Base-by-base conservation (phyloP, 1,140 invertebrate species). In the Zaprionus inermis region DNA sequence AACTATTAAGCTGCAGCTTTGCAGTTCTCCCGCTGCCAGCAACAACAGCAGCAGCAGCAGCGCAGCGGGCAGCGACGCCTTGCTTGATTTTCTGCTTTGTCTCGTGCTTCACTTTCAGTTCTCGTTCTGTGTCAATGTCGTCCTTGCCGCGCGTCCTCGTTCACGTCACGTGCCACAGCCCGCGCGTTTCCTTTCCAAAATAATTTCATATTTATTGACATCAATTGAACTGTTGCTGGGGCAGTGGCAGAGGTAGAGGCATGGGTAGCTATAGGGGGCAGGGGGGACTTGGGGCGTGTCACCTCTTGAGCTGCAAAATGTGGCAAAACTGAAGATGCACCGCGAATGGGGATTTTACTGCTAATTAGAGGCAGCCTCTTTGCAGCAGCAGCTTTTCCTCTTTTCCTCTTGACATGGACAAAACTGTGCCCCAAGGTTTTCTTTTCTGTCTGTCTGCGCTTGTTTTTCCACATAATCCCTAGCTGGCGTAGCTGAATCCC, bases 51-150 rank as follows among this genome's bases (percentile, higher is more conserved):
- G 14, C 36, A 5, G 5, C 36, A 6, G 38, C 38, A 41, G 38
- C 38, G 38, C 11, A 24, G 22, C 4, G 22, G 24, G 24, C 34
- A 36, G 34, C 34, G 34, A 44, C 38, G 36, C 36, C 32, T 24
- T 57, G 34, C 54, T 56, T 56, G 38, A 14, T 11, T 44, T 52
- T 14, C 32, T 63, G 58, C 14, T 63, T 51, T 63, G 44, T 59
- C 66, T 76, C 44, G 49, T 82, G 82, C 76, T 76, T 85, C 73
- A 82, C 82, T 79, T 86, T 81, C 60, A 54, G 58, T 52, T 63
- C 38, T 54, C 49, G 63, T 75, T 82, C 79, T 79, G 60, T 86
- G 72, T 86, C 82, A 82, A 86, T 86, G 82, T 76, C 72, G 75
- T 41, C 30, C 28, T 41, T 58, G 46, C 46, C n/a, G 24, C 41